Evolutionary conservation across 2,113 vertebrate species (phyloP).

Genomic region (Trematomus loennbergii): DNA sequence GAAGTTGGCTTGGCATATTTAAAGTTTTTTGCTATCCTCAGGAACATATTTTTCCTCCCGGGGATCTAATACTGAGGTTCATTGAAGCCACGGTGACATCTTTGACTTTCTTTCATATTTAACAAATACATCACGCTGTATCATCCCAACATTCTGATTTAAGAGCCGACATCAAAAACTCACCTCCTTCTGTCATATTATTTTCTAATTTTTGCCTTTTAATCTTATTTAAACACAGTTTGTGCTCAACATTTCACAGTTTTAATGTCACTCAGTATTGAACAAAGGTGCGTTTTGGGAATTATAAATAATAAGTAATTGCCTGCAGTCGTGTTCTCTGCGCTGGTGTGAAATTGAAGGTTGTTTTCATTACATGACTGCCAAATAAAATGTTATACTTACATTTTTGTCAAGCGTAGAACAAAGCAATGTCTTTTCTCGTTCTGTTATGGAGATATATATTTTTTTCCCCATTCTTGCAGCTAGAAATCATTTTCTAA

Average conservation of each 20-base stretch:
- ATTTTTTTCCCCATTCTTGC: background rate
- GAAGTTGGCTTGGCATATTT: background rate
- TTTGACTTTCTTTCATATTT: background rate
- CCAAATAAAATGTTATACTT: background rate
- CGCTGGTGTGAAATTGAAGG: conserved; percentile 17
- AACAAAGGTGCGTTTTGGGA: background rate
- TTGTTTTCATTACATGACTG: conserved; percentile 7
- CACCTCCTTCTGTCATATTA: background rate
- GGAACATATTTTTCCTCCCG: background rate
- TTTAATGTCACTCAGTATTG: conserved; percentile 10
- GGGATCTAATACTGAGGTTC: background rate
- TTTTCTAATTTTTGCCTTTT: background rate
- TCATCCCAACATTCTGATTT: background rate
- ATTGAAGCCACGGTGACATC: background rate
- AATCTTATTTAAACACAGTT: background rate
- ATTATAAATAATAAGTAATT: conserved; percentile 24
- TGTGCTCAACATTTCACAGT: background rate
- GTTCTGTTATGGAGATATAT: background rate
- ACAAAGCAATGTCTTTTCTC: background rate
- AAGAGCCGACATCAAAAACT: background rate
- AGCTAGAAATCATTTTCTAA: background rate
- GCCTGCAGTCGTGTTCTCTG: background rate
- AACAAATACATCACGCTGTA: background rate
- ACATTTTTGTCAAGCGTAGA: background rate
- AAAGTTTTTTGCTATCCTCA: background rate